Evolutionary conservation across 1,140 invertebrate genomes (phyloP), one percentile per base, ranked within the genome.

Genomic region (Atopsyche davidsoni): DNA sequence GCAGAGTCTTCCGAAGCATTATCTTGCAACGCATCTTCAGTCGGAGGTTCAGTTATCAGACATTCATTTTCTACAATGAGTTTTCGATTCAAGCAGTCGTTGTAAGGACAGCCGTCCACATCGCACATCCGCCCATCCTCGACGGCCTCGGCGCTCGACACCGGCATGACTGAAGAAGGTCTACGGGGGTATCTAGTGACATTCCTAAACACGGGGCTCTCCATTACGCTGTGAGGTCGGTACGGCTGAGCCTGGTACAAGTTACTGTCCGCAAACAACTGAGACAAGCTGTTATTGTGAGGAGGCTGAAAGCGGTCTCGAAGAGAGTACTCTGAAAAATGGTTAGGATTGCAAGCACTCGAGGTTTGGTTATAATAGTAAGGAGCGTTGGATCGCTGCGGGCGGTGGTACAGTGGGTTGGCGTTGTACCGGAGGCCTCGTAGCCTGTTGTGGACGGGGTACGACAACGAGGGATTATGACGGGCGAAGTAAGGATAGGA

Each of bases 401-500:
- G 42, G 24, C 36, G 47, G 24, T 28, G 47, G 41, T 46, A 46
- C 22, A 58, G 14, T 13, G 38, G 49, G 28, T 41, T 46, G 6
- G 34, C 21, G 39, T 46, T 50, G 24, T 58, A 53, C 24, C 41
- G 46, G 25, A 14, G n/a, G 36, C 28, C 43, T 14, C 17, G 11
- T 13, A 32, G 2, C 55, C 40, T 50, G 58, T 59, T 38, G 50
- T 73, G 43, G 68, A 60, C 13, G 69, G 69, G 54, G 68, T 70
- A 48, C 67, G 55, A 72, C 13, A 72, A 59, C 38, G 56, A 46
- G 67, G 72, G 59, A 59, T 71, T 61, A 61, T 67, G 55, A 47
- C 65, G 65, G 59, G 46, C 65, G 23, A 61, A 73, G 58, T 69
- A 60, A 46, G 67, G 69, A 60, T 62, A 62, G 46, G 66, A 68